A percentile compares a stretch with the other conserved stretches of the same genome.
Evolutionary conservation across 2,888 invertebrate species (phyloP).

Genomic region (Gari tellinella): DNA sequence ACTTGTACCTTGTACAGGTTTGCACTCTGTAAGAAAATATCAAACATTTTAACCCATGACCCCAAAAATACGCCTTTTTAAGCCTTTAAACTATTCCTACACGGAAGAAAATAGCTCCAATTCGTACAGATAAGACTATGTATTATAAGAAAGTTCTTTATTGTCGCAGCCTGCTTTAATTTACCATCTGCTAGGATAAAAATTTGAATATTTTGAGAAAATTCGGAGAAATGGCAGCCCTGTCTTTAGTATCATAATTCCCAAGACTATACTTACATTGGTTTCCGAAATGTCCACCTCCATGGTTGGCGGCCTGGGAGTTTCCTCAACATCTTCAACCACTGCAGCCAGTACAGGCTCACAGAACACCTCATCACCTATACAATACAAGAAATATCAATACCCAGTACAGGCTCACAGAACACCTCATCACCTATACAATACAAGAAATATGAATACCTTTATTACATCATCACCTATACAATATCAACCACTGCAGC

Average conservation of each 20-base stretch:
- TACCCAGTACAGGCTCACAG: slow-evolving; percentile 43
- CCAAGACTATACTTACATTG: slow-evolving; percentile 41
- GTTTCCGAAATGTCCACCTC: slow-evolving; percentile 49
- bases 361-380: slow-evolving; percentile 44
- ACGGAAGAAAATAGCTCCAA: too few species aligned
- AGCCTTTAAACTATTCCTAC: too few species aligned
- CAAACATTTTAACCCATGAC: not conserved
- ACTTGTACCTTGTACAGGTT: slow-evolving; percentile 30
- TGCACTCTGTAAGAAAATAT: slow-evolving; percentile 22
- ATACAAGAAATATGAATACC: too few species aligned
- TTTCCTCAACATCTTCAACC: slow-evolving; percentile 11
- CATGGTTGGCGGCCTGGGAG: slow-evolving; percentile 22
- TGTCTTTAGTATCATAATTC: too few species aligned
- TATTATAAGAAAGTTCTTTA: too few species aligned
- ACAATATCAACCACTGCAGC: slow-evolving; percentile 12
- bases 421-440: not conserved
- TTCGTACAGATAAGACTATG: too few species aligned
- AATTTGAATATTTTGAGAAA: too few species aligned
- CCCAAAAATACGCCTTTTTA: too few species aligned
- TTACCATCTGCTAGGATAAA: too few species aligned
- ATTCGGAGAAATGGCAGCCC: too few species aligned
- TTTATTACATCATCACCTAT: too few species aligned
- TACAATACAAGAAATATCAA: slow-evolving; percentile 3
- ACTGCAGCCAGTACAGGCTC: slow-evolving; percentile 32
- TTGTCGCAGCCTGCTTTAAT: too few species aligned